These are phyloP conservation scores for Chaetophractus vellerosus DNA, from an alignment of 2,797 vertebrate genomes.

Conservation along the genomic window DNA sequence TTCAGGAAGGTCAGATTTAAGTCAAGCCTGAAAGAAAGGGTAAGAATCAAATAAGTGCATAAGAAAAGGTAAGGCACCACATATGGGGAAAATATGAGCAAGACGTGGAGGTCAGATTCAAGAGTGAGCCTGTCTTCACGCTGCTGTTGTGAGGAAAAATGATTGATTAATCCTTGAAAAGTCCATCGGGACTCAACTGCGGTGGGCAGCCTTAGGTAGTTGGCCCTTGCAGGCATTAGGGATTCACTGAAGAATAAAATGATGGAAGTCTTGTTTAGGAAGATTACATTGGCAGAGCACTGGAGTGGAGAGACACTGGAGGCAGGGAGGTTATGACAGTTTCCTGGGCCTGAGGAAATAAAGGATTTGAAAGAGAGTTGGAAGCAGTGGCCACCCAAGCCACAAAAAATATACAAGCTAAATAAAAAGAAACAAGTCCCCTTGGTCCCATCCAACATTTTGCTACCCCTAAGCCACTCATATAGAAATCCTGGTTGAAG, in stretches of 20 bases:
- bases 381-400: neutral
- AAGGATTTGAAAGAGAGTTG: neutral
- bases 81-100: neutral
- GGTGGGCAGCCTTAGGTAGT: neutral
- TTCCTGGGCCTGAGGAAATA: neutral
- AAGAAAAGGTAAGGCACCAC: neutral
- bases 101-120: neutral
- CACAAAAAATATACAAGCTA: neutral
- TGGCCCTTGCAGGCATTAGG: neutral
- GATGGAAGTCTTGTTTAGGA: neutral
- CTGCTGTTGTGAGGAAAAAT: neutral
- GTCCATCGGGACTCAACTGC: neutral
- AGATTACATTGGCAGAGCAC: neutral
- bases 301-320: neutral
- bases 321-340: neutral
- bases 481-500: neutral
- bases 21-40: neutral
- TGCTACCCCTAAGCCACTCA: neutral
- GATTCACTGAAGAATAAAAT: neutral
- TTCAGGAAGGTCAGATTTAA: neutral
- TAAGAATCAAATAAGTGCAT: neutral
- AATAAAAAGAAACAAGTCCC: neutral
- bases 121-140: neutral
- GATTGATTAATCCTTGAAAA: neutral
- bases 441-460: neutral